Conservation (phyloP, 2,888 invertebrate genomes). For the Patella depressa region DNA sequence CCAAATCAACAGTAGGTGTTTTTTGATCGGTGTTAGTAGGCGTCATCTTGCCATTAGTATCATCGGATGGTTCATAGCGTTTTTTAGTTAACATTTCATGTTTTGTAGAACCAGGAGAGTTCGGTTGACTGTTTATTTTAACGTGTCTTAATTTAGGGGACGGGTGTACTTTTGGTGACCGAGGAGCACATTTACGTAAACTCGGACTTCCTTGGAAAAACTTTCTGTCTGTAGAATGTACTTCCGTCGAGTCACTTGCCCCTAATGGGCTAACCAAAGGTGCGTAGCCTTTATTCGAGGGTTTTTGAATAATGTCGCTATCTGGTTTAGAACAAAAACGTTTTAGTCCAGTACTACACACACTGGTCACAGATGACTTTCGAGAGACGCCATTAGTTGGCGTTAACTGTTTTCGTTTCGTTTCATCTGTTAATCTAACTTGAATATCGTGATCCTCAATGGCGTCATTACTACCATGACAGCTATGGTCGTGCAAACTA, state of each 20-base stretch:
- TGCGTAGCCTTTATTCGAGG: constrained; percentile 50
- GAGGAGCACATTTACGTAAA: neutral
- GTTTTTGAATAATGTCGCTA: constrained; percentile 43
- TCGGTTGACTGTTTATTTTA: constrained; percentile 28
- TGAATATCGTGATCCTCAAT: constrained; percentile 60
- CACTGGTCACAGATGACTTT: constrained; percentile 55
- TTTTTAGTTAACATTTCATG: constrained; percentile 50
- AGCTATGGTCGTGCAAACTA: constrained; percentile 20
- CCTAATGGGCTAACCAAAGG: constrained; percentile 54
- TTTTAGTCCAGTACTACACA: constrained; percentile 45
- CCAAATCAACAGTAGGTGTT: neutral
- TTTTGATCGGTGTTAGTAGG: neutral
- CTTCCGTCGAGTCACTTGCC: constrained; percentile 46
- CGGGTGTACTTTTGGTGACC: constrained; percentile 52
- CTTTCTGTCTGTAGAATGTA: constrained; percentile 47
- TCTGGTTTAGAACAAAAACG: constrained; percentile 49
- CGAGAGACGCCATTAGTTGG: constrained; percentile 29
- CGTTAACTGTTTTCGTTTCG: constrained; percentile 22
- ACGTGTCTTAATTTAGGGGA: constrained; percentile 46
- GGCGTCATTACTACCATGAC: constrained; percentile 21
- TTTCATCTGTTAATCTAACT: constrained; percentile 54
- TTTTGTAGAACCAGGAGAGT: constrained; percentile 44
- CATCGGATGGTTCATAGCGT: constrained; percentile 38
- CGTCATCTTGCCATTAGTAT: neutral
- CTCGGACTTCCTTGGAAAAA: constrained; percentile 55